Evolutionary conservation across 2,797 vertebrate genomes (phyloP).

Genomic region (Percopsis omiscomaycus): DNA sequence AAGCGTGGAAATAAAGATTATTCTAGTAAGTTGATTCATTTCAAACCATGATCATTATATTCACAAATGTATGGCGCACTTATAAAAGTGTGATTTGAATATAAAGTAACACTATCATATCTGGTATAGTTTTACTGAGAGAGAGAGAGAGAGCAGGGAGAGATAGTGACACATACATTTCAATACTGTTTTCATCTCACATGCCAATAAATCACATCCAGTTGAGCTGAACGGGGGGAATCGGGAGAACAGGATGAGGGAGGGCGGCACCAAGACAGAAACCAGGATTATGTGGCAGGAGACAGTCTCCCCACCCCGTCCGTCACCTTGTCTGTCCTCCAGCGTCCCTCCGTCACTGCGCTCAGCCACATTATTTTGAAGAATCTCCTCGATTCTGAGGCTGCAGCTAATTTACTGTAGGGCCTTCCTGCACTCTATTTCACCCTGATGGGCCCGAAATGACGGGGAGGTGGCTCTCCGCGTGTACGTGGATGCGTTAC

Average conservation of each 20-base stretch:
- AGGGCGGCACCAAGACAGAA: not conserved
- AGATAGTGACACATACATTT: not conserved
- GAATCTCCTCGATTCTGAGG: slow-evolving; percentile 55
- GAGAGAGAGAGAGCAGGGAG: not conserved
- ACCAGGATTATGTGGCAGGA: not conserved
- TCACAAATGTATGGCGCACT: too few relatives aligned
- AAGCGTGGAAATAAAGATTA: too few relatives aligned
- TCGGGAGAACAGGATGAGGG: not conserved
- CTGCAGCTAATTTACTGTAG: slow-evolving; percentile 47
- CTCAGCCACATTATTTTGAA: slow-evolving; percentile 55
- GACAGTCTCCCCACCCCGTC: not conserved
- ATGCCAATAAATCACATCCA: too few relatives aligned
- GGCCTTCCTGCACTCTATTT: slow-evolving; percentile 40
- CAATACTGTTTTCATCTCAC: too few relatives aligned
- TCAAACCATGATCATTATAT: too few relatives aligned
- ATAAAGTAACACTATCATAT: too few relatives aligned
- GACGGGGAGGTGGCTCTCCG: slow-evolving; percentile 39
- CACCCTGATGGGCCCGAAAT: slow-evolving; percentile 40
- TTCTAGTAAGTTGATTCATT: too few relatives aligned
- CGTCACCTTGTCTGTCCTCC: slow-evolving; percentile 37
- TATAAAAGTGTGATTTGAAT: too few relatives aligned
- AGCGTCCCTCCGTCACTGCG: slow-evolving; percentile 16
- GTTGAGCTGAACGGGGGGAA: not conserved
- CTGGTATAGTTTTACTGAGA: not conserved
- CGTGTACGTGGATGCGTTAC: slow-evolving; percentile 12